Base-by-base conservation (phyloP, 2,888 invertebrate genomes). In the Metopia argyrocephala region DNA sequence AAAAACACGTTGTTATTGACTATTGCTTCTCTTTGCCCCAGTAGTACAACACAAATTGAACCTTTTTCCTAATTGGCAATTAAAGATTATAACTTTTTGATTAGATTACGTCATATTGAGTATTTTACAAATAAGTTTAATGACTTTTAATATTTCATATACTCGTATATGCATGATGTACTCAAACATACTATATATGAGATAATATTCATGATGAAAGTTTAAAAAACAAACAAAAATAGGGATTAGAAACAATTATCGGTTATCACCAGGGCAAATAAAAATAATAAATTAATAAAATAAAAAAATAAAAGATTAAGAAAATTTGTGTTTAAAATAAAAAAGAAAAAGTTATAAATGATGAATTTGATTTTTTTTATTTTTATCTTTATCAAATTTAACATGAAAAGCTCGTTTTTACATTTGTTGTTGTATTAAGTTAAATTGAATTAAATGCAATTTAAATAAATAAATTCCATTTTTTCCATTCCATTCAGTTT, bases 371-470 rank as follows among this genome's bases (percentile, higher is more conserved):
- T 12, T 12, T 12, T 12, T 12, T 12, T 15, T 15, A 38, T 31
- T 31, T 31, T 31, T 31, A 12, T 12, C 15, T 38, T 12, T 38
- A 9, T 38, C 9, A 38, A 38, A 12, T 15, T 12, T 12, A 31
- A 31, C 12, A 7, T 31, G 7, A 31, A 12, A 38, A 38, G 9
- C 15, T 38, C 38, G 9, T 38, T 38, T 56, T 68, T 12, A 45
- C 54, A 56, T 38, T 45, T 28, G 45, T 45, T 45, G 38, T 52
- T n/a, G n/a, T n/a, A 61, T 45, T 21, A 68, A 46, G 65, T 76
- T 80, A 68, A 76, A 80, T 80, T 80, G 57, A 80, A 80, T 80
- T 80, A 76, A 80, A 80, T 73, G 76, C 71, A 79, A 79, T 79
- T 79, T 76, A 78, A 65, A 65, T 65, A 31, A 61, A 38, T 38